Evolutionary conservation across 2,113 vertebrate species (phyloP).

Genomic region (Tragelaphus scriptus): DNA sequence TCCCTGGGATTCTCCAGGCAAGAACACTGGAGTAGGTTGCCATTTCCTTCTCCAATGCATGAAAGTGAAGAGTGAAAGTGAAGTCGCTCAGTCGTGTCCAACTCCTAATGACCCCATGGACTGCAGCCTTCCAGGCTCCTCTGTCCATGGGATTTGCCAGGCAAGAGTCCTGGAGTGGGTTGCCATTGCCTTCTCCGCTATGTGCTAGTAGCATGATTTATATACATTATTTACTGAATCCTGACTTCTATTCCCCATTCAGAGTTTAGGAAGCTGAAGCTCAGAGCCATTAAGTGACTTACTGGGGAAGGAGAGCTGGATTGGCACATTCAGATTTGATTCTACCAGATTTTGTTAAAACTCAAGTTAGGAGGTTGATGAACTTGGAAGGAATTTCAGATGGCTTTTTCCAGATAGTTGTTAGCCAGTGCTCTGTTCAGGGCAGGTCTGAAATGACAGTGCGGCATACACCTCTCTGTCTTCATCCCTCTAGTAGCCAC

Average conservation of each 20-base stretch:
- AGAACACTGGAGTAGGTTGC: no score
- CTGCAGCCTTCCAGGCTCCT: no score
- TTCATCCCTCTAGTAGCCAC: not conserved
- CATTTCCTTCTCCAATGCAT: no score
- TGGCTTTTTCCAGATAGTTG: not conserved
- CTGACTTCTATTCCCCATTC: not conserved
- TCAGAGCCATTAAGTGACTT: not conserved
- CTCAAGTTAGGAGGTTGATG: not conserved
- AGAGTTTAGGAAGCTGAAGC: not conserved
- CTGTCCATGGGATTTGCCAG: no score
- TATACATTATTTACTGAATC: not conserved
- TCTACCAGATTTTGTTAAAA: not conserved
- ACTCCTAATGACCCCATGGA: no score
- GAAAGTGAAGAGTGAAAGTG: no score
- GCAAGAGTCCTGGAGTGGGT: no score
- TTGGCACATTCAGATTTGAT: rapidly evolving
- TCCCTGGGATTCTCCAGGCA: no score
- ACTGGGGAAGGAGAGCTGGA: not conserved
- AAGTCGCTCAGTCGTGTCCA: no score
- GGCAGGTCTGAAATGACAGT: not conserved
- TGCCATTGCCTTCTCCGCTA: no score
- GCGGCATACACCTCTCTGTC: not conserved
- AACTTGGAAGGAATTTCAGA: not conserved
- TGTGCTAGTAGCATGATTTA: not conserved
- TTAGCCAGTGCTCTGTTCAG: not conserved